Evolutionary conservation across 2,797 vertebrate species (phyloP).

Genomic region (Sebastiscus tertius): DNA sequence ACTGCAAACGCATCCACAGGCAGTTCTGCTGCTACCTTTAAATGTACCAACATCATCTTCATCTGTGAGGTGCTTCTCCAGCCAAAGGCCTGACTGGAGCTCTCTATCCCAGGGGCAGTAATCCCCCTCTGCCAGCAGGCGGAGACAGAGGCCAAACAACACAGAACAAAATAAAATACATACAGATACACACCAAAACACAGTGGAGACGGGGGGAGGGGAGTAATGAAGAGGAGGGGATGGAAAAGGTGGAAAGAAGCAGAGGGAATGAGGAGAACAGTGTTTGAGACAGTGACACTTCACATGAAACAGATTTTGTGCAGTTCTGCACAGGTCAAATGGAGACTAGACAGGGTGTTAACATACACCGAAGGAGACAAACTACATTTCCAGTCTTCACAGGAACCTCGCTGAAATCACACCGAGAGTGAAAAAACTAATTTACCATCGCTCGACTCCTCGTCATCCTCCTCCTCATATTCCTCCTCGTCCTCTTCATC

Average conservation of each 20-base stretch:
- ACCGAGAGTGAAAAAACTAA: not conserved
- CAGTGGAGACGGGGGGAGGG: slow-evolving; percentile 34
- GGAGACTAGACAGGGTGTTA: slow-evolving; percentile 6
- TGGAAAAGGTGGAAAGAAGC: slow-evolving; percentile 31
- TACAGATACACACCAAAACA: slow-evolving; percentile 1
- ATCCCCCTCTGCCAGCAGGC: slow-evolving; percentile 93
- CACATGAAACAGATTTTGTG: slow-evolving; percentile 17
- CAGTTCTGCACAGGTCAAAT: slow-evolving; percentile 2
- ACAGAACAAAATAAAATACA: slow-evolving; percentile 12
- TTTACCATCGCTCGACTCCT: slow-evolving; percentile 93
- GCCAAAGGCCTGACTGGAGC: slow-evolving; percentile 92
- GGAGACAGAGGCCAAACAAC: slow-evolving; percentile 82
- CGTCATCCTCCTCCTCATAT: slow-evolving; percentile 83
- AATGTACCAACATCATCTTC: slow-evolving; percentile 93
- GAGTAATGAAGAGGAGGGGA: slow-evolving; percentile 34
- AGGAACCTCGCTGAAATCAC: not conserved
- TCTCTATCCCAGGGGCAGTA: slow-evolving; percentile 95
- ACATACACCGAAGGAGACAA: slow-evolving; percentile 17
- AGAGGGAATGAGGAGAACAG: slow-evolving; percentile 49
- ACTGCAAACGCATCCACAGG: slow-evolving; percentile 76
- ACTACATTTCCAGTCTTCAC: not conserved
- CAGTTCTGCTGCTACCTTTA: slow-evolving; percentile 89
- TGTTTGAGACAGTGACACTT: slow-evolving; percentile 38
- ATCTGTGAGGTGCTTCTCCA: slow-evolving; percentile 86
- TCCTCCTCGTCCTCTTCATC: slow-evolving; percentile 81